phyloP scores from a whole-genome alignment of 2,888 invertebrate genomes.

The Cantharis lateralis region DNA sequence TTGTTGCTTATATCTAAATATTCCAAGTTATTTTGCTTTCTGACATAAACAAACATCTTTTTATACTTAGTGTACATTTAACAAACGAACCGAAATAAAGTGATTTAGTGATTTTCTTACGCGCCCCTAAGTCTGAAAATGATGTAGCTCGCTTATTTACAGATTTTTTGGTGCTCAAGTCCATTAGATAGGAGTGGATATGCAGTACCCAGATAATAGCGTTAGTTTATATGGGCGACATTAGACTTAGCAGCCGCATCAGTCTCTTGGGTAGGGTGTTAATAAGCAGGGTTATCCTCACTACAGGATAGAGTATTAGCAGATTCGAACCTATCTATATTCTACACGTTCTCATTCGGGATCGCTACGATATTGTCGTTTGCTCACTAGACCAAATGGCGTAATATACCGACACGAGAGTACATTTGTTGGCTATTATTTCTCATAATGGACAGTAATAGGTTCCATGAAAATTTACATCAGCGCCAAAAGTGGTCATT shows the following conservation, averaged over 20 bases:
- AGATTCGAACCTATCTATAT: conserved; percentile 24
- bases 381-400: conserved; percentile 40
- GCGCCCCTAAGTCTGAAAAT: conserved; percentile 27
- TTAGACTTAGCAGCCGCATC: conserved; percentile 31
- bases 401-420: conserved; percentile 32
- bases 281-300: conserved; percentile 38
- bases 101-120: conserved; percentile 34
- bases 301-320: conserved; percentile 32
- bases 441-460: conserved; percentile 35
- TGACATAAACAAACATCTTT: conserved; percentile 27
- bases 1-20: not conserved
- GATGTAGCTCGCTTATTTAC: conserved; percentile 27
- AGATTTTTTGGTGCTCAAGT: conserved; percentile 30
- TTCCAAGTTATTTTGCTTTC: conserved; percentile 17
- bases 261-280: conserved; percentile 38
- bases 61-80: conserved; percentile 30
- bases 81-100: conserved; percentile 29
- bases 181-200: conserved; percentile 31
- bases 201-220: conserved; percentile 26
- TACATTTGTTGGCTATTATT: conserved; percentile 25
- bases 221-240: conserved; percentile 32
- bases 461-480: not conserved
- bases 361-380: conserved; percentile 33
- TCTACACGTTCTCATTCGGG: conserved; percentile 34
- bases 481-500: not conserved